phyloP scores from a whole-genome alignment of 23 tunicate genomes.

The Botrylloides violaceus region DNA sequence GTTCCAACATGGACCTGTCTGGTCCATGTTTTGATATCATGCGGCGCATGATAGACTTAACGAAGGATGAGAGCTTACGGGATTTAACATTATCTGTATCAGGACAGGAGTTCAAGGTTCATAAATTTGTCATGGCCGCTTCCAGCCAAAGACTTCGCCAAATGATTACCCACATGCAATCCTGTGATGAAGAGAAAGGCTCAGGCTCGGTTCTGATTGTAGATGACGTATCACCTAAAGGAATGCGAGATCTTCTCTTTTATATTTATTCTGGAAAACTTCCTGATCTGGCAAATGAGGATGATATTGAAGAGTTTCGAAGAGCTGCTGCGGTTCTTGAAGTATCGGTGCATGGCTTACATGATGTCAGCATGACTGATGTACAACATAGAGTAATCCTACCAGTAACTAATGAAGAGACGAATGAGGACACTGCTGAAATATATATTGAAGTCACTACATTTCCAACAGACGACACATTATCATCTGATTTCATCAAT shows the following conservation, averaged over 20 bases:
- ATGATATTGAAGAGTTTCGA: background rate
- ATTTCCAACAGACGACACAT: background rate
- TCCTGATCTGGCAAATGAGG: background rate
- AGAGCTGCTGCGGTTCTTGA: background rate
- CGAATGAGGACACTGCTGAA: background rate
- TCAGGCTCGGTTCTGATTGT: background rate
- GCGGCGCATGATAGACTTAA: background rate
- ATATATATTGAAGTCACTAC: background rate
- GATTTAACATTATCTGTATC: slow-evolving; percentile 34
- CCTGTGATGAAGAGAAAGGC: background rate
- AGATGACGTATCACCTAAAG: background rate
- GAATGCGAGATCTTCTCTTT: background rate
- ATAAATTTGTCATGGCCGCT: slow-evolving; percentile 68
- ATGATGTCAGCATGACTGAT: background rate
- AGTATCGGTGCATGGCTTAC: background rate
- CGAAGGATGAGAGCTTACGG: slow-evolving; percentile 33
- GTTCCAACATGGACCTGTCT: background rate
- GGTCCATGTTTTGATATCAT: slow-evolving; percentile 4
- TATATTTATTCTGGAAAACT: slow-evolving; percentile 6
- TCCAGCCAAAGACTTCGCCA: slow-evolving; percentile 53
- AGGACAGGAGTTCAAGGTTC: slow-evolving; percentile 45
- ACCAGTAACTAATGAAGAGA: background rate
- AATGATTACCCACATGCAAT: slow-evolving; percentile 10
- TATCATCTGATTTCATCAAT: background rate
- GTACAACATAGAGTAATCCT: background rate